Evolutionary conservation across 2,888 invertebrate species (phyloP).

Genomic region (Meiosimyza decipiens): DNA sequence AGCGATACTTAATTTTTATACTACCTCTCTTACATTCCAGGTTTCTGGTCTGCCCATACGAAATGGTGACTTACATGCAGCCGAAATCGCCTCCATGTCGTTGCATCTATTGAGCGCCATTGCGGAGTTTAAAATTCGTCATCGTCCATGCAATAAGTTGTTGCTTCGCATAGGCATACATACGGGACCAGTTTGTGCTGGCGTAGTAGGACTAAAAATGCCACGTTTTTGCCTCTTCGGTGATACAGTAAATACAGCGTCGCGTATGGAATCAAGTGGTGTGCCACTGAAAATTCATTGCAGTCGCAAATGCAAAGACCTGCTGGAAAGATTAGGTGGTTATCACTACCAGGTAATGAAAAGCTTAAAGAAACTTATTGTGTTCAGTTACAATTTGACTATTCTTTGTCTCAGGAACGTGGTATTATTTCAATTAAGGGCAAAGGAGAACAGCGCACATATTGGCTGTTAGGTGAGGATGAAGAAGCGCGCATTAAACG

Average conservation of each 20-base stretch:
- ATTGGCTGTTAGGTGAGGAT: slow-evolving; percentile 85
- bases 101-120: slow-evolving; percentile 85
- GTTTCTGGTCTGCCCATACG: slow-evolving; percentile 89
- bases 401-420: slow-evolving; percentile 73
- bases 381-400: not conserved
- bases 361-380: too few relatives aligned
- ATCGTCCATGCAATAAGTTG: slow-evolving; percentile 85
- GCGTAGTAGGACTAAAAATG: slow-evolving; percentile 93
- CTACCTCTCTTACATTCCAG: slow-evolving; percentile 60
- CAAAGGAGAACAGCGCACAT: slow-evolving; percentile 84
- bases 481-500: slow-evolving; percentile 71
- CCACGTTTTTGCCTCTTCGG: slow-evolving; percentile 93
- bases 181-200: slow-evolving; percentile 91
- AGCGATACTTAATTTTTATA: not conserved
- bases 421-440: slow-evolving; percentile 86
- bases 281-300: slow-evolving; percentile 87
- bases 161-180: slow-evolving; percentile 91
- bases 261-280: slow-evolving; percentile 88
- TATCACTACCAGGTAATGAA: slow-evolving; percentile 69
- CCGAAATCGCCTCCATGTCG: slow-evolving; percentile 94
- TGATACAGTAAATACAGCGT: slow-evolving; percentile 92
- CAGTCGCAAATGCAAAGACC: slow-evolving; percentile 76
- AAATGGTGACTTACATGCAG: slow-evolving; percentile 90
- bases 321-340: slow-evolving; percentile 79
- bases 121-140: slow-evolving; percentile 87